Evolutionary conservation across 2,797 vertebrate genomes (phyloP).

Genomic region (Parambassis ranga): DNA sequence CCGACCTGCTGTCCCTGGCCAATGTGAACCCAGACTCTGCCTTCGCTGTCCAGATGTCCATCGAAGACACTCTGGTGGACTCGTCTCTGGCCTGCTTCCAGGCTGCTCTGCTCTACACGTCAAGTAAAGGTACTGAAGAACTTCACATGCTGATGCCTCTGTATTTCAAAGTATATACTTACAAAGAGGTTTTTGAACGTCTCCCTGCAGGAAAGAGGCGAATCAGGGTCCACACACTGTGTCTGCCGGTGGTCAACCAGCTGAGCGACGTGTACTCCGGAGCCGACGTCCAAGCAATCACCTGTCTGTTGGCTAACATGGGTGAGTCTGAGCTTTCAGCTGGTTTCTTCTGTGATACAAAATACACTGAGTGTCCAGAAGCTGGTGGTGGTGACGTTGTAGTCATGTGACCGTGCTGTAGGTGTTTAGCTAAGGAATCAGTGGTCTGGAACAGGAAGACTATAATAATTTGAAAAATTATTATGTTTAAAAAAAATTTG

Average conservation of each 20-base stretch:
- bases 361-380: too few species aligned
- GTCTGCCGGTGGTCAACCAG: conserved; percentile 92
- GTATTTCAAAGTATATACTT: too few species aligned
- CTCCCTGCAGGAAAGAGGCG: conserved; percentile 87
- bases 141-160: too few species aligned
- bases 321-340: conserved; percentile 78
- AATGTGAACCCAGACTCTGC: conserved; percentile 97
- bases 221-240: conserved; percentile 95
- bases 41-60: conserved; percentile 96
- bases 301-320: conserved; percentile 96
- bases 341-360: too few species aligned
- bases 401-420: too few species aligned
- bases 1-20: conserved; percentile 94
- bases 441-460: too few species aligned
- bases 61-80: conserved; percentile 92
- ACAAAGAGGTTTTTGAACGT: not conserved
- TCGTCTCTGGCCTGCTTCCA: conserved; percentile 96
- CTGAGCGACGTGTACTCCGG: conserved; percentile 92
- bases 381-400: too few species aligned
- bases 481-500: too few species aligned
- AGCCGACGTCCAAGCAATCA: conserved; percentile 91
- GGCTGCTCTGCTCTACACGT: conserved; percentile 95
- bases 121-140: conserved; percentile 98
- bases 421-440: too few species aligned
- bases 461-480: too few species aligned